Conservation (phyloP, 92 coral and sea anemone species). For the Porites rus region DNA sequence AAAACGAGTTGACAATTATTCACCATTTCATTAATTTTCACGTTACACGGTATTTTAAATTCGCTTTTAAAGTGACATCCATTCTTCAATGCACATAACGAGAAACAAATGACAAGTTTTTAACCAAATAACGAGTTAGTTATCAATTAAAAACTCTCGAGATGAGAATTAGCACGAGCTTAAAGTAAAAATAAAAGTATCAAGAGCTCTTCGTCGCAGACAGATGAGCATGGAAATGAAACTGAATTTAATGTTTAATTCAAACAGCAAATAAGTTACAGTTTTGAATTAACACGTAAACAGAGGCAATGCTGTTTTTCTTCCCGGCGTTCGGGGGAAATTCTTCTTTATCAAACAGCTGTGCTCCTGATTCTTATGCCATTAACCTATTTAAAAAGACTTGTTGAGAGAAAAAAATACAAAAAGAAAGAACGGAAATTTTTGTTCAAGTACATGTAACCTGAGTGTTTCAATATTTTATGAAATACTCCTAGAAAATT, state of each 20-base stretch:
- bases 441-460: background rate
- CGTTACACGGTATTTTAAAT: slow-evolving; percentile 16
- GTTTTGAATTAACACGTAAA: slow-evolving; percentile 36
- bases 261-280: slow-evolving; percentile 17
- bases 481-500: background rate
- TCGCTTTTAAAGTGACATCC: slow-evolving; percentile 36
- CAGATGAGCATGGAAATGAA: slow-evolving; percentile 14
- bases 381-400: slow-evolving; percentile 9
- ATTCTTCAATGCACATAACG: slow-evolving; percentile 7
- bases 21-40: slow-evolving; percentile 1
- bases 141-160: slow-evolving; percentile 35
- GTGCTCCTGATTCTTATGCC: slow-evolving; percentile 3
- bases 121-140: slow-evolving; percentile 21
- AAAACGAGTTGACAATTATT: background rate
- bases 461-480: background rate
- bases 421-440: background rate
- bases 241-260: slow-evolving; percentile 15
- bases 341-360: slow-evolving; percentile 13
- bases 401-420: background rate
- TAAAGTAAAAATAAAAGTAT: background rate
- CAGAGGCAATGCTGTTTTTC: slow-evolving; percentile 13
- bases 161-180: background rate
- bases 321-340: slow-evolving; percentile 39
- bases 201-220: background rate
- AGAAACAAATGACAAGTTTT: slow-evolving; percentile 1